Evolutionary conservation across 2,797 vertebrate species (phyloP).

Genomic region (Betta splendens): DNA sequence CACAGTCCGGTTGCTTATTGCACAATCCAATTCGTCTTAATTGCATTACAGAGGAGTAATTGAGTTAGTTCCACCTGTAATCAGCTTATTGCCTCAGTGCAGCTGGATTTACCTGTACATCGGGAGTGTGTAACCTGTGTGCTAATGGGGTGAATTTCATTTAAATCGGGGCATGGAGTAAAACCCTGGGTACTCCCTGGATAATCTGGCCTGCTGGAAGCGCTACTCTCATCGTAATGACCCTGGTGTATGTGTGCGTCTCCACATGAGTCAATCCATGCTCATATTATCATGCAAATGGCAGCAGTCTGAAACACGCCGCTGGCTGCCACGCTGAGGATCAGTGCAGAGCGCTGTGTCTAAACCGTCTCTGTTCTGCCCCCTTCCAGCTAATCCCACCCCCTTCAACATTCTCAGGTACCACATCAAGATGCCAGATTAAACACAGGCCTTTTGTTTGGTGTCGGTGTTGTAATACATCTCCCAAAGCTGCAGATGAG

Average conservation of each 20-base stretch:
- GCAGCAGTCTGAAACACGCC: slow-evolving; percentile 71
- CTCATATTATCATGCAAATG: slow-evolving; percentile 78
- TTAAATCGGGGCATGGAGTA: slow-evolving; percentile 58
- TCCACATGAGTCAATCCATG: slow-evolving; percentile 36
- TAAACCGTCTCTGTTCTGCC: slow-evolving; percentile 61
- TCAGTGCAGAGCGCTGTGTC: slow-evolving; percentile 66
- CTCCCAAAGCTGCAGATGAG: slow-evolving; percentile 38
- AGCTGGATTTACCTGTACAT: slow-evolving; percentile 67
- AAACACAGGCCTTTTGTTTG: slow-evolving; percentile 23
- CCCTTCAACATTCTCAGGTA: slow-evolving; percentile 21
- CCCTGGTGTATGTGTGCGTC: slow-evolving; percentile 32
- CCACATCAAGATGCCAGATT: slow-evolving; percentile 49
- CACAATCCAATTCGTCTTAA: slow-evolving; percentile 71
- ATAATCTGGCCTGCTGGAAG: slow-evolving; percentile 70
- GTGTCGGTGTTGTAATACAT: slow-evolving; percentile 6
- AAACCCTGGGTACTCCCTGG: slow-evolving; percentile 59
- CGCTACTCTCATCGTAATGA: slow-evolving; percentile 50
- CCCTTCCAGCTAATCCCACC: slow-evolving; percentile 19
- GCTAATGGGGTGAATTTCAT: slow-evolving; percentile 62
- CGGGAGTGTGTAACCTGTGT: slow-evolving; percentile 65
- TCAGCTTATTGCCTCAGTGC: slow-evolving; percentile 74
- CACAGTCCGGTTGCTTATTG: slow-evolving; percentile 56
- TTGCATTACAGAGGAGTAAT: slow-evolving; percentile 73
- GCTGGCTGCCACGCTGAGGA: slow-evolving; percentile 65
- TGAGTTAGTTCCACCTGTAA: slow-evolving; percentile 77